A percentile compares a stretch with the other conserved stretches of the same genome.
These are phyloP conservation scores for Drosophila orena DNA, from an alignment of 1,140 invertebrate genomes.

Conservation along the genomic window DNA sequence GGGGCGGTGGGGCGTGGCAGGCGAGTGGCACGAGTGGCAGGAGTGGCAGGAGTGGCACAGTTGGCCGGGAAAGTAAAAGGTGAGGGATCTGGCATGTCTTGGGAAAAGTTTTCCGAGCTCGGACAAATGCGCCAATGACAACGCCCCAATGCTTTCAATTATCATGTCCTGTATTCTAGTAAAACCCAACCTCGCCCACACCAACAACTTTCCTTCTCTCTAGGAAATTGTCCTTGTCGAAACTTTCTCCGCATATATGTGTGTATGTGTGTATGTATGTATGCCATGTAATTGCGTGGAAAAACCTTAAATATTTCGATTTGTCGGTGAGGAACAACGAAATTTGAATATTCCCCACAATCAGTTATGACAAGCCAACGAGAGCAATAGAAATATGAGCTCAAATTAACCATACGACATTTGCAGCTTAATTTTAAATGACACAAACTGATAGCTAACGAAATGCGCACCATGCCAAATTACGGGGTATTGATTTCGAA, in stretches of 20 bases:
- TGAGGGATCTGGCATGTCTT: slow-evolving; percentile 12
- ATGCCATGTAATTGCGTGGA: slow-evolving; percentile 19
- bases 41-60: no score
- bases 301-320: slow-evolving; percentile 18
- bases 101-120: slow-evolving; percentile 20
- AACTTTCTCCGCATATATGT: slow-evolving; percentile 33
- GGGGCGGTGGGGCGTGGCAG: no score
- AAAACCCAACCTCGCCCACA: not conserved
- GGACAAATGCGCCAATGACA: slow-evolving; percentile 49
- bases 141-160: slow-evolving; percentile 68
- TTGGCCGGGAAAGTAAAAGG: not conserved
- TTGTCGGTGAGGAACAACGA: not conserved
- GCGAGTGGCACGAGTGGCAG: no score
- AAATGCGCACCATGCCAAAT: not conserved
- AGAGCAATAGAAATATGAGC: no score
- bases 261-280: no score
- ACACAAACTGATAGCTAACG: not conserved
- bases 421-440: not conserved
- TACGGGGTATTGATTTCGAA: slow-evolving; percentile 18
- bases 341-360: not conserved
- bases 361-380: not conserved
- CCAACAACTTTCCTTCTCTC: not conserved
- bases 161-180: slow-evolving; percentile 22
- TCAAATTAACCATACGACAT: not conserved
- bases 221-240: slow-evolving; percentile 32